A percentile compares a stretch with the other conserved stretches of the same genome.
These are phyloP conservation scores for Pangasius mekongensis DNA, from an alignment of 2,797 vertebrate species.

Conservation along the genomic window DNA sequence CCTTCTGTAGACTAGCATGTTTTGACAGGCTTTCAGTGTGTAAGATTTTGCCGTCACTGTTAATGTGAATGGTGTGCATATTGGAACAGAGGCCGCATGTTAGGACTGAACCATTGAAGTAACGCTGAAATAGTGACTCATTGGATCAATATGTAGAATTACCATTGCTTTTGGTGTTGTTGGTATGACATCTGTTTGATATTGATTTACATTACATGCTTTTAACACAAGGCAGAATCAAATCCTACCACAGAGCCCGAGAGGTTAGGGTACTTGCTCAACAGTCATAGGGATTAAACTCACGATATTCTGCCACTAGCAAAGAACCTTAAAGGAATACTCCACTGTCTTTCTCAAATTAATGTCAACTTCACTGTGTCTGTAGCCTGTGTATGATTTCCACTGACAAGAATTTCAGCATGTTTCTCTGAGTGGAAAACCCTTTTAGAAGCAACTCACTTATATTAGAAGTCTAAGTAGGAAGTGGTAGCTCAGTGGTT, in stretches of 20 bases:
- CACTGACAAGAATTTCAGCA: background rate
- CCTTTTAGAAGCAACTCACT: no score
- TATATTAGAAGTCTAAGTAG: background rate
- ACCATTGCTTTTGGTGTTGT: background rate
- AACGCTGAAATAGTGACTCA: background rate
- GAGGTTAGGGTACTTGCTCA: background rate
- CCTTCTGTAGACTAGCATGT: background rate
- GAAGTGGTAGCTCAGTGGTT: no score
- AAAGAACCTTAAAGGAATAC: background rate
- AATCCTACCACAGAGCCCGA: background rate
- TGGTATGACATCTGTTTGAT: background rate
- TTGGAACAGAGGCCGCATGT: background rate
- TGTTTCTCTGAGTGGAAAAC: background rate
- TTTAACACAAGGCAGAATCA: background rate
- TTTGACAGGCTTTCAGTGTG: conserved; percentile 10
- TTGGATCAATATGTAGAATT: conserved; percentile 1
- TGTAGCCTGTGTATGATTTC: conserved; percentile 5
- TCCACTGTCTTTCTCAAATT: background rate
- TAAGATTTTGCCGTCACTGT: background rate
- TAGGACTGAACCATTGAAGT: background rate
- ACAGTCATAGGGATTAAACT: background rate
- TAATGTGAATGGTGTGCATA: background rate
- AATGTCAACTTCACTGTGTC: no score
- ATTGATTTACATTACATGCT: background rate
- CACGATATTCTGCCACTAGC: background rate